phyloP scores from a whole-genome alignment of 2,113 vertebrate species.

The Tinamus guttatus region DNA sequence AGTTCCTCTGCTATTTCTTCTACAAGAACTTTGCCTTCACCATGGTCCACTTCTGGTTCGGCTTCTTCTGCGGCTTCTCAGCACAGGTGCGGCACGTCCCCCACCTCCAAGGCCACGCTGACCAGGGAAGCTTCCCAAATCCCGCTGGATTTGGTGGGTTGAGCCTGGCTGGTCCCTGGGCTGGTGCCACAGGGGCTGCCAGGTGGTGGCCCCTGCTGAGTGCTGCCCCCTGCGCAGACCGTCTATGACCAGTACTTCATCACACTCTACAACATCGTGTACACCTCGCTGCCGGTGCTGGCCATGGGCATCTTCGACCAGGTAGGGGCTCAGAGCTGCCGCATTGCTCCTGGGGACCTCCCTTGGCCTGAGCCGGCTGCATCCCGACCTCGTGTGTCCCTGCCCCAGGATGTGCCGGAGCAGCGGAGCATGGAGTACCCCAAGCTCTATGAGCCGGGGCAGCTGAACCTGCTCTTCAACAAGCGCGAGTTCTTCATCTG shows the following conservation, averaged over 20 bases:
- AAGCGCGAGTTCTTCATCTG: constrained; percentile 98
- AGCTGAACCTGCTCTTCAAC: constrained; percentile 97
- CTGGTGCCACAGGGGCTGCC: not conserved
- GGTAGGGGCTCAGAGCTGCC: constrained; percentile 67
- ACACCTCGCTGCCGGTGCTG: constrained; percentile 94
- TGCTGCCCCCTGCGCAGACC: constrained; percentile 75
- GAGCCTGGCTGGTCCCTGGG: too few relatives aligned
- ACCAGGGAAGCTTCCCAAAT: too few relatives aligned
- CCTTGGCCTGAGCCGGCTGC: too few relatives aligned
- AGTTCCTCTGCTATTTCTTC: constrained; percentile 98
- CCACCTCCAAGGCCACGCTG: too few relatives aligned
- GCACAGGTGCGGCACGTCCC: constrained; percentile 84
- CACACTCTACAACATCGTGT: constrained; percentile 96
- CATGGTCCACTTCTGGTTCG: constrained; percentile 99
- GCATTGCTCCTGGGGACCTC: not conserved
- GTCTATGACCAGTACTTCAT: constrained; percentile 98
- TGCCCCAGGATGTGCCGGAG: constrained; percentile 91
- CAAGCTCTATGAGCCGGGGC: constrained; percentile 93
- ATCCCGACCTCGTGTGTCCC: not conserved
- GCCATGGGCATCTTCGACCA: constrained; percentile 98
- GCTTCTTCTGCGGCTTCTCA: constrained; percentile 96
- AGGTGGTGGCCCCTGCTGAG: not conserved
- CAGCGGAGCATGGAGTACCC: constrained; percentile 93
- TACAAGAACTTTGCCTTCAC: constrained; percentile 99
- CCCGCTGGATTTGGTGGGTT: too few relatives aligned